phyloP scores from a whole-genome alignment of 1,140 invertebrate genomes.

The Tyrophagus putrescentiae region DNA sequence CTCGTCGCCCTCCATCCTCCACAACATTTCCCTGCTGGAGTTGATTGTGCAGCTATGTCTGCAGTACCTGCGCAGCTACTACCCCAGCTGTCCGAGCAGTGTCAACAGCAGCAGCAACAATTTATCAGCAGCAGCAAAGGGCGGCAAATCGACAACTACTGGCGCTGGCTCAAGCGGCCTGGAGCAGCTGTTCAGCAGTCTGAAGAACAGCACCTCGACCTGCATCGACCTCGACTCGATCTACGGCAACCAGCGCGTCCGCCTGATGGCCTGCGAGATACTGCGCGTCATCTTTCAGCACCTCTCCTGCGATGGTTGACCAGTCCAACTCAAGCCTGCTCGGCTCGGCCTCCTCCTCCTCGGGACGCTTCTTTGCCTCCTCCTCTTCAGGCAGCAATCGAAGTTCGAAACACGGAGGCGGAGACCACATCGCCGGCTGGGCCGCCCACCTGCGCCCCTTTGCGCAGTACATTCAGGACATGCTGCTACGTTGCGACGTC shows the following conservation, averaged over 20 bases:
- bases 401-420: too few species aligned
- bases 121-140: not conserved
- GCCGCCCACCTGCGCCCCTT: conserved; percentile 39
- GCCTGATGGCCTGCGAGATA: conserved; percentile 44
- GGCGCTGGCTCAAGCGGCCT: not conserved
- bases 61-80: conserved; percentile 65
- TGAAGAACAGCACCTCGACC: conserved; percentile 26
- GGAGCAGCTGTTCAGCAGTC: not conserved
- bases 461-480: conserved; percentile 62
- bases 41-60: conserved; percentile 59
- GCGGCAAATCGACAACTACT: too few species aligned
- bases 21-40: conserved; percentile 66
- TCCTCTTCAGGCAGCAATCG: not conserved
- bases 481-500: conserved; percentile 64
- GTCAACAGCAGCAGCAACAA: not conserved
- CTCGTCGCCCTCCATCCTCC: not conserved
- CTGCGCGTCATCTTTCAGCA: conserved; percentile 24
- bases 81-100: conserved; percentile 48
- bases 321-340: not conserved
- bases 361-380: not conserved
- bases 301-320: conserved; percentile 7
- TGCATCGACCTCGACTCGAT: conserved; percentile 54
- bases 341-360: not conserved
- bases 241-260: conserved; percentile 53
- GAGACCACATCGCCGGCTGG: conserved; percentile 8